Evolutionary conservation across 2,797 vertebrate species (phyloP), one percentile per base, ranked within the genome.

Genomic region (Sitta carolinensis): DNA sequence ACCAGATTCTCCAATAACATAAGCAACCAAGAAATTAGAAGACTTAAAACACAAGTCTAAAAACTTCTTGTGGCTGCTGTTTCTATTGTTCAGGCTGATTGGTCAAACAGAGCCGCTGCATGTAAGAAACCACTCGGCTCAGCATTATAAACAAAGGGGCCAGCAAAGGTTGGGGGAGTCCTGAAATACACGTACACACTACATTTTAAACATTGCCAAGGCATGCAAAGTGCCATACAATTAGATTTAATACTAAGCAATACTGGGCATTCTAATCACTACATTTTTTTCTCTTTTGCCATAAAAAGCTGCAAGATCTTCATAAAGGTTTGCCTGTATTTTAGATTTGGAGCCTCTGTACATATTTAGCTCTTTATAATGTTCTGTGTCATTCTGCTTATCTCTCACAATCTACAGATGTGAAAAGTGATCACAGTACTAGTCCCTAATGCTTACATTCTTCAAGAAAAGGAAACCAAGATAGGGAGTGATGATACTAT

Each of bases 181-280:
- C 70, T 45, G n/a, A n/a, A 17, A 54, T 29, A 50, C 3, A 19
- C 0, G 1, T 26, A 68, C 4, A 34, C 11, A 32, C 47, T 11
- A 76, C 2, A 17, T 36, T 47, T 42, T 77, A 52, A 70, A 72
- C 36, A 68, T 1, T 1, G 9, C 36, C 26, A 86, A 67, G 67
- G 84, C 61, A 79, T 17, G 32, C 29, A 2, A 45, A 73, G 22
- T 66, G 82, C 59, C 84, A 79, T n/a, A 58, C 26, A 66, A 59
- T 17, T n/a, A 42, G 8, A 85, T 77, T 57, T 36, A 48, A 90
- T 29, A 54, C 20, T 47, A n/a, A 91, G 25, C n/a, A 80, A 55
- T 48, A 63, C 6, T 10, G 12, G 34, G 45, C 9, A 8, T 40
- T 73, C 20, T 47, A 6, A 18, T 45, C 29, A 64, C 16, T 72